Evolutionary conservation across 1,140 invertebrate genomes (phyloP).

Genomic region (Formica exsecta): DNA sequence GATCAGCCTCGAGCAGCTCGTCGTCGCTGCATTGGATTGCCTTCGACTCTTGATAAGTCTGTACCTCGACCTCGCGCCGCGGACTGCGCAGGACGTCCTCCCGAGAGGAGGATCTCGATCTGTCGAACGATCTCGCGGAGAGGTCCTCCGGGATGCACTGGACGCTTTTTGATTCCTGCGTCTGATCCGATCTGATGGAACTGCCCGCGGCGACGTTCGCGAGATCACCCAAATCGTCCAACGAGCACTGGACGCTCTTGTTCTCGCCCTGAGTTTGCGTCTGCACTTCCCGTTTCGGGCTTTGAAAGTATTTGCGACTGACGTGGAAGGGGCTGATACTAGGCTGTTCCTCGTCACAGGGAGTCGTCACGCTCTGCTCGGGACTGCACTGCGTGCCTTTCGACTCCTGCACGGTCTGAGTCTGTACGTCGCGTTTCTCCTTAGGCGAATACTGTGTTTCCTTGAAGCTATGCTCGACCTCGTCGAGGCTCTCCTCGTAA

Average conservation of each 20-base stretch:
- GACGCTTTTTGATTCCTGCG: conserved; percentile 81
- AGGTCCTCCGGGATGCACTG: conserved; percentile 77
- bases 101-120: neutral
- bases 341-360: conserved; percentile 7
- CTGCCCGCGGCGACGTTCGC: conserved; percentile 62
- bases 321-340: conserved; percentile 26
- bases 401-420: conserved; percentile 75
- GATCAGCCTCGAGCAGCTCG: conserved; percentile 63
- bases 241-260: conserved; percentile 81
- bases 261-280: conserved; percentile 83
- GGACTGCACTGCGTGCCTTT: conserved; percentile 77
- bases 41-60: conserved; percentile 82
- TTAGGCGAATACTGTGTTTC: conserved; percentile 69
- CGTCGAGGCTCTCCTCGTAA: conserved; percentile 30
- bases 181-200: conserved; percentile 67
- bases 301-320: conserved; percentile 61
- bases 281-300: conserved; percentile 79
- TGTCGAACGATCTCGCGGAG: neutral
- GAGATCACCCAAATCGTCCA: conserved; percentile 74
- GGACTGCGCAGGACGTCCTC: conserved; percentile 59
- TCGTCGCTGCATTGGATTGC: conserved; percentile 79
- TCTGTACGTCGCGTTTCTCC: conserved; percentile 72
- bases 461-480: conserved; percentile 58
- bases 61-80: conserved; percentile 79
- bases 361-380: conserved; percentile 57